Percentiles rank a stretch among this genome's conserved stretches.
phyloP scores from a whole-genome alignment of 2,888 invertebrate genomes.

The Bimastos eiseni region DNA sequence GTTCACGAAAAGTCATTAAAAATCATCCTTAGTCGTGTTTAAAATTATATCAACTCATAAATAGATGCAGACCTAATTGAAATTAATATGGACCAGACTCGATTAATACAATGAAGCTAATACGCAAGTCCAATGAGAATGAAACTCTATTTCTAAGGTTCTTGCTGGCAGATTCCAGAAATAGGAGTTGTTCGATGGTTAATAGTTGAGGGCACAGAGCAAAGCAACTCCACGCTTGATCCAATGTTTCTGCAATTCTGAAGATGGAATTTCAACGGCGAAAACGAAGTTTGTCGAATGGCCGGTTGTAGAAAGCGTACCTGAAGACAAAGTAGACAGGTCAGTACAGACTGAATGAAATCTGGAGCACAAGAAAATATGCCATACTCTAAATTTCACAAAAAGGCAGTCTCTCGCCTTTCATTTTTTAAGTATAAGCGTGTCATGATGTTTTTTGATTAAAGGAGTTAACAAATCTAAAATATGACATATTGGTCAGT shows the following conservation, averaged over 20 bases:
- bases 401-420: neutral
- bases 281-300: conserved; percentile 64
- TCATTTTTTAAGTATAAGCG: too few species aligned
- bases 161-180: neutral
- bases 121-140: neutral
- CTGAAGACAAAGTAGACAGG: conserved; percentile 46
- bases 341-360: neutral
- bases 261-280: conserved; percentile 59
- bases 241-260: conserved; percentile 60
- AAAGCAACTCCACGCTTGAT: conserved; percentile 62
- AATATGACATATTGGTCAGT: too few species aligned
- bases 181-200: neutral
- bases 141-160: neutral
- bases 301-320: conserved; percentile 62
- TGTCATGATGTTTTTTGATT: too few species aligned
- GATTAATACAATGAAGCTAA: neutral
- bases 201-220: conserved; percentile 63
- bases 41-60: neutral
- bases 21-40: neutral
- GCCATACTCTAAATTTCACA: neutral
- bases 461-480: too few species aligned
- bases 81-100: neutral
- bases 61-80: neutral
- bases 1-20: neutral
- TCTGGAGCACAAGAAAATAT: neutral